Evolutionary conservation across 2,113 vertebrate genomes (phyloP).

Genomic region (Ornithorhynchus anatinus): DNA sequence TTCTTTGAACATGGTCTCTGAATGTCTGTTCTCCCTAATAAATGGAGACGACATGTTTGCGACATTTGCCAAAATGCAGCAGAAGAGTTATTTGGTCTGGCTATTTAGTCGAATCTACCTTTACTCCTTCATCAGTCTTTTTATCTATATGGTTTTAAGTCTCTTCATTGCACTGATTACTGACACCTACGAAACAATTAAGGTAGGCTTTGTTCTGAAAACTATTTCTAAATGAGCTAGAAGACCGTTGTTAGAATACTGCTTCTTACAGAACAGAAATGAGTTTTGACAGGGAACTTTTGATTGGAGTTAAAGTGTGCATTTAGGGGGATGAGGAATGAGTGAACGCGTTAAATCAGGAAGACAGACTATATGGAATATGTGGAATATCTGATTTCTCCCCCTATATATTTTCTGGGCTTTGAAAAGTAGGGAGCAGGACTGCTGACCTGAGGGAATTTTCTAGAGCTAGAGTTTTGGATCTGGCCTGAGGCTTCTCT

Average conservation of each 20-base stretch:
- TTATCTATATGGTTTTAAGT: conserved; percentile 96
- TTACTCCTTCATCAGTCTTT: conserved; percentile 93
- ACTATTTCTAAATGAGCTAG: too few species aligned
- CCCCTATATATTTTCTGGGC: too few species aligned
- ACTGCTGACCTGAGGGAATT: too few species aligned
- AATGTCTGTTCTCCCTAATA: conserved; percentile 92
- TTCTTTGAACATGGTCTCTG: conserved; percentile 85
- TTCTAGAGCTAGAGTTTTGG: too few species aligned
- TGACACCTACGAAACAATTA: conserved; percentile 93
- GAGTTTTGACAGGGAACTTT: not conserved
- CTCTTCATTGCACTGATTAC: conserved; percentile 95
- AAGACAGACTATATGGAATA: too few species aligned
- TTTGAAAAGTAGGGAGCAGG: too few species aligned
- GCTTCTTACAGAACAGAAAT: not conserved
- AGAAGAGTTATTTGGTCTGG: conserved; percentile 89
- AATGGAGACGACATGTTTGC: conserved; percentile 94
- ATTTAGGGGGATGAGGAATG: too few species aligned
- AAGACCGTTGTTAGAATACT: not conserved
- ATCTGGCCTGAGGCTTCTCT: too few species aligned
- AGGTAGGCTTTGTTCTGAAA: conserved; percentile 87
- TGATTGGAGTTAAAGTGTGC: not conserved
- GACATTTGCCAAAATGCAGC: conserved; percentile 88
- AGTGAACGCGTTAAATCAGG: too few species aligned
- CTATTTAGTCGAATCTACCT: conserved; percentile 92
- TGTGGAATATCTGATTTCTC: too few species aligned